Evolutionary conservation across 2,888 invertebrate species (phyloP).

Genomic region (Celastrina argiolus): DNA sequence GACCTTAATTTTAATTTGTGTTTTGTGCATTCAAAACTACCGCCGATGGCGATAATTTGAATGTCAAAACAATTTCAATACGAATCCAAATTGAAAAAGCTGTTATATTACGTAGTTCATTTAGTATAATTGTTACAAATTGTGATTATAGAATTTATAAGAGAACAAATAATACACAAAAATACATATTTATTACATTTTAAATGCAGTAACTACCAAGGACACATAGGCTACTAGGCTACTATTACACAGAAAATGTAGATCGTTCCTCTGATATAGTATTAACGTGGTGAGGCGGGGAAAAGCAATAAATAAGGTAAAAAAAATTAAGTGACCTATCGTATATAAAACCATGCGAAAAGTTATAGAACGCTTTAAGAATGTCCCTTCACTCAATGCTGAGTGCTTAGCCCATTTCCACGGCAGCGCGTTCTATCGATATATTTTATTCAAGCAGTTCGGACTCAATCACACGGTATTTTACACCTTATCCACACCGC

Average conservation of each 20-base stretch:
- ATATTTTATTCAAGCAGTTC: conserved; percentile 50
- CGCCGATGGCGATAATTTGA: neutral
- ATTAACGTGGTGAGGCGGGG: too few species aligned
- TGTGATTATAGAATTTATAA: too few species aligned
- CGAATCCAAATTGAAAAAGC: too few species aligned
- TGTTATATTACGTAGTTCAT: too few species aligned
- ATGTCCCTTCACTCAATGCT: conserved; percentile 45
- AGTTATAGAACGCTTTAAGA: conserved; percentile 32
- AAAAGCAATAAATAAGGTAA: too few species aligned
- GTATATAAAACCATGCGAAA: conserved; percentile 9
- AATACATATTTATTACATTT: too few species aligned
- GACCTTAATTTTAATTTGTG: neutral
- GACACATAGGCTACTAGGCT: too few species aligned
- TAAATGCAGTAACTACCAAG: too few species aligned
- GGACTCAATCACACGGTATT: neutral
- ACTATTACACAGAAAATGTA: too few species aligned
- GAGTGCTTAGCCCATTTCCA: conserved; percentile 41
- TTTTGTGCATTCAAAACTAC: neutral
- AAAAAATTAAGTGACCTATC: neutral
- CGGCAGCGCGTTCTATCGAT: conserved; percentile 47
- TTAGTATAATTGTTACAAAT: too few species aligned
- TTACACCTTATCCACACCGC: neutral
- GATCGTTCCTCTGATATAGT: too few species aligned
- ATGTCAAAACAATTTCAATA: neutral
- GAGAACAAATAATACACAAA: too few species aligned